phyloP scores from a whole-genome alignment of 2,797 vertebrate species.

The Macrochelys suwanniensis region DNA sequence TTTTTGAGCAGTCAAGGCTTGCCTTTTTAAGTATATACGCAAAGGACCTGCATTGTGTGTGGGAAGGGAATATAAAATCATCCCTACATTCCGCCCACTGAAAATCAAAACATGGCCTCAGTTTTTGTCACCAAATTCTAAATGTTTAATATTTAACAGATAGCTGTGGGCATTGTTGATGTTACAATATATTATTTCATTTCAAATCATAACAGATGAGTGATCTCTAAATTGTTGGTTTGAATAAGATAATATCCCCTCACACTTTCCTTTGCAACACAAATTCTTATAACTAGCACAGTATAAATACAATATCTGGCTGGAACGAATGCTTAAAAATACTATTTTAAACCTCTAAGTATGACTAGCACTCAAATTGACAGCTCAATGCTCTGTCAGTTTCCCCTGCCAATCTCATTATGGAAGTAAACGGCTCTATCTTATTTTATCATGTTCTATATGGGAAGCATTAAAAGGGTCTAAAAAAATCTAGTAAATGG shows the following conservation, averaged over 20 bases:
- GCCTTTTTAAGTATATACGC: background rate
- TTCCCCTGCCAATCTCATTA: conserved; percentile 66
- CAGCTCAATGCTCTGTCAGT: conserved; percentile 65
- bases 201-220: conserved; percentile 63
- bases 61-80: background rate
- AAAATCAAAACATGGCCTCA: conserved; percentile 25
- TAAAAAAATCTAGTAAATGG: conserved; percentile 72
- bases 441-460: conserved; percentile 53
- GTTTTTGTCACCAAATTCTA: background rate
- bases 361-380: conserved; percentile 58
- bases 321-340: conserved; percentile 58
- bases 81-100: background rate
- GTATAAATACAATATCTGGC: conserved; percentile 57
- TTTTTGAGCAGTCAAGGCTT: conserved; percentile 2
- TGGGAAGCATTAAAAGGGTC: conserved; percentile 64
- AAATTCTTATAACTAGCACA: conserved; percentile 57
- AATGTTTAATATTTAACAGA: conserved; percentile 22
- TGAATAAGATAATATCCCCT: conserved; percentile 44
- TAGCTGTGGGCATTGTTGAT: conserved; percentile 21
- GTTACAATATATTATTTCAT: background rate
- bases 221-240: conserved; percentile 51
- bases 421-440: conserved; percentile 45
- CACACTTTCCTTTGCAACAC: conserved; percentile 40
- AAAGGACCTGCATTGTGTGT: background rate
- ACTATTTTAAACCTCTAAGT: conserved; percentile 67